Base-by-base conservation (phyloP, 2,113 vertebrate species). In the Trogon surrucura region DNA sequence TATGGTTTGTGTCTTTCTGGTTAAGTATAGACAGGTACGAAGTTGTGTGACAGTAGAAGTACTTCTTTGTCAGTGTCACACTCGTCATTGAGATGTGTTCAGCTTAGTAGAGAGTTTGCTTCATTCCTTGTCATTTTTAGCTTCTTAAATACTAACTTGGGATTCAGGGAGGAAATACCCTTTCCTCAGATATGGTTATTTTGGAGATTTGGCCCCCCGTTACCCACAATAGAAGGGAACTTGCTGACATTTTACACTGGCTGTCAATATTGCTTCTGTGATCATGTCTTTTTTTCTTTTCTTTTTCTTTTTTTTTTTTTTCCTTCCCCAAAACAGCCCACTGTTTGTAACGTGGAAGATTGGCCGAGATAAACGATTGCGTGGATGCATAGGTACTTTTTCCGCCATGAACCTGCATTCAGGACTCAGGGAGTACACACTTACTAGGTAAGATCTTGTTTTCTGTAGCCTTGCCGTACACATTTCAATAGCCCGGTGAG, bases 371-470 rank as follows among this genome's bases (percentile, higher is more conserved):
- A 99, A 99, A 95, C 98, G 99, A 98, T 98, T 99, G 98, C 98
- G 99, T 98, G 99, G 99, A 98, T 99, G 99, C 99, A 99, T 99
- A 99, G 99, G 99, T 99, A 99, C 99, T 98, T 99, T 99, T 99
- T 99, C 99, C 94, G 99, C 99, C 99, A 99, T 99, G 99, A 99
- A 99, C 98, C 99, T 99, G 98, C 99, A 99, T 98, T 99, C 99
- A 99, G 99, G 99, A 99, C 99, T 99, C 99, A 99, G 99, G 99
- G 99, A 99, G 98, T 99, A 99, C 99, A 99, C 99, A 97, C 99
- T 99, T 99, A 99, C 99, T 98, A 99, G 99, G 99, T 99, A 98
- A 98, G 97, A 97, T 80, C 65, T 94, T 53, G 90, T 93, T 96
- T 97, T 96, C 94, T 91, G 73, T 89, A 95, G 93, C 88, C 48